These are phyloP conservation scores for Sarcophaga peregrina DNA, from an alignment of 1,140 invertebrate genomes.

Conservation along the genomic window DNA sequence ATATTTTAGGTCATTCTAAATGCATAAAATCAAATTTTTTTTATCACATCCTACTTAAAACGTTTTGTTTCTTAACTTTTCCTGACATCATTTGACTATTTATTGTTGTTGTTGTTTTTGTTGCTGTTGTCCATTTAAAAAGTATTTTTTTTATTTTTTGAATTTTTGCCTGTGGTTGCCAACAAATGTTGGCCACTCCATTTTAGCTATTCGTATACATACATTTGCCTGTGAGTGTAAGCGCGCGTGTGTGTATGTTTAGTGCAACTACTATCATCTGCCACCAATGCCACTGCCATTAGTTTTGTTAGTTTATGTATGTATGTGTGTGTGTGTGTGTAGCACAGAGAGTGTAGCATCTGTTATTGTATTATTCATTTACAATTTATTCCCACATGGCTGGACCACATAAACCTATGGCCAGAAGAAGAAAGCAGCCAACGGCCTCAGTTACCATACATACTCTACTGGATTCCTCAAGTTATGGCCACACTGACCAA, in stretches of 20 bases:
- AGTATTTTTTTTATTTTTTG: neutral
- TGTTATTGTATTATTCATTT: slow-evolving; percentile 33
- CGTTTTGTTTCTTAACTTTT: neutral
- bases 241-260: neutral
- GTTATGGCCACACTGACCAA: slow-evolving; percentile 33
- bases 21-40: no score
- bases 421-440: neutral
- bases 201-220: neutral
- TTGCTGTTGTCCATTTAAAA: no score
- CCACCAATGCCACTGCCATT: neutral
- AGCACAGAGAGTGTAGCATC: slow-evolving; percentile 18
- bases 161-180: neutral
- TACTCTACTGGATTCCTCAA: neutral
- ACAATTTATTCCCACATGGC: slow-evolving; percentile 29
- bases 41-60: no score
- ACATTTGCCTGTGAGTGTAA: neutral
- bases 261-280: neutral
- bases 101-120: neutral
- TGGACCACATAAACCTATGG: slow-evolving; percentile 8
- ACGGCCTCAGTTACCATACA: neutral
- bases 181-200: neutral
- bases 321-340: no score
- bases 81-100: slow-evolving; percentile 31
- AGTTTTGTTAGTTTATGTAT: neutral
- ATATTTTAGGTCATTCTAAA: no score